These are phyloP conservation scores for Pangasius larnaudii DNA, from an alignment of 2,797 vertebrate genomes.

Conservation along the genomic window DNA sequence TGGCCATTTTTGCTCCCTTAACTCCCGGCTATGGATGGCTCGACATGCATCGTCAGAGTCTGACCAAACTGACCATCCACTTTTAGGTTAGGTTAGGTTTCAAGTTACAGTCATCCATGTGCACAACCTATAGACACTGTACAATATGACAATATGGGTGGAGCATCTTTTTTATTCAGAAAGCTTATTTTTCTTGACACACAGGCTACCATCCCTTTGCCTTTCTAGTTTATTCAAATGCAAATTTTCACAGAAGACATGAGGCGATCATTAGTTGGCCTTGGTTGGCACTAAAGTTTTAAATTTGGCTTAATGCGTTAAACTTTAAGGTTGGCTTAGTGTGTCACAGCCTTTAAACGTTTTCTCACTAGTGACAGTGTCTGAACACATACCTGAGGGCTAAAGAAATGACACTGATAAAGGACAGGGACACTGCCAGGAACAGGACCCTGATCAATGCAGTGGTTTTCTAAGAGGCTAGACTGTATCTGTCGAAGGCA, in stretches of 20 bases:
- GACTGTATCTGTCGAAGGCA: conserved; percentile 66
- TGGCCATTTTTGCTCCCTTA: too few relatives aligned
- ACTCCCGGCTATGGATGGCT: neutral
- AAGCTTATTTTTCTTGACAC: neutral
- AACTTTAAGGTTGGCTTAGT: neutral
- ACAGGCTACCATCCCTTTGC: neutral
- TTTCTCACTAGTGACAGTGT: neutral
- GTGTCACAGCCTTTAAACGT: neutral
- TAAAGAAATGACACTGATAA: conserved; percentile 62
- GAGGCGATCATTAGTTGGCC: neutral
- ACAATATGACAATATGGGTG: neutral
- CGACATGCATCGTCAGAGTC: neutral
- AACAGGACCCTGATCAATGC: conserved; percentile 72
- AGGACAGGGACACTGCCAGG: conserved; percentile 67
- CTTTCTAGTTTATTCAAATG: too few relatives aligned
- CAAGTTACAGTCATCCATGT: neutral
- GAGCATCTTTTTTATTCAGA: neutral
- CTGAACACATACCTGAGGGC: conserved; percentile 65
- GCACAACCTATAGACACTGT: neutral
- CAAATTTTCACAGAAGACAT: neutral
- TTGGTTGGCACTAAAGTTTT: neutral
- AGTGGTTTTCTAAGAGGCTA: conserved; percentile 53
- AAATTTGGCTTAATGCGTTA: too few relatives aligned
- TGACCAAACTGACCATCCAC: neutral
- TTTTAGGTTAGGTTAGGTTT: too few relatives aligned